These are phyloP conservation scores for Montipora capitata DNA, from an alignment of 92 coral and sea anemone genomes.

Conservation along the genomic window DNA sequence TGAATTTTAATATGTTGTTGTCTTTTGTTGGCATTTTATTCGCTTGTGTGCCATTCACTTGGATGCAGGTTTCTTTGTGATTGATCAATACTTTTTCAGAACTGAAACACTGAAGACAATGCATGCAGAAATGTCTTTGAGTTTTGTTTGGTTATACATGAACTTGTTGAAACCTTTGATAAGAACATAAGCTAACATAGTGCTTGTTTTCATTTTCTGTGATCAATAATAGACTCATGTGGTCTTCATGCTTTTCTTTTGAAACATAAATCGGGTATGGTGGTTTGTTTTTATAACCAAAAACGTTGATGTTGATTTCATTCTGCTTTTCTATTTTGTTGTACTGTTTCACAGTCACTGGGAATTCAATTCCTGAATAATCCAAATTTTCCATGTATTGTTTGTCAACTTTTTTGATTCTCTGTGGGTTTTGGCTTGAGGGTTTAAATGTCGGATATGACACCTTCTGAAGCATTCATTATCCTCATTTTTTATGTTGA, in stretches of 20 bases:
- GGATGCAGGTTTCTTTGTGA: no score
- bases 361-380: conserved; percentile 39
- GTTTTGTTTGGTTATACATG: no score
- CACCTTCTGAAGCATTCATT: conserved; percentile 65
- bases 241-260: conserved; percentile 2
- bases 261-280: conserved; percentile 33
- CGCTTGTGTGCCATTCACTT: no score
- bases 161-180: conserved; percentile 29
- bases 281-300: conserved; percentile 15
- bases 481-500: conserved; percentile 45
- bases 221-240: conserved; percentile 12
- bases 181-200: conserved; percentile 41
- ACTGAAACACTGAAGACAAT: no score
- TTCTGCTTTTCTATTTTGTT: conserved; percentile 34
- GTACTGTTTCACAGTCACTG: conserved; percentile 27
- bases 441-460: conserved; percentile 57
- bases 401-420: background rate
- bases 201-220: conserved; percentile 31
- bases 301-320: conserved; percentile 33
- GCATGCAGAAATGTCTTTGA: no score
- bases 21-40: no score
- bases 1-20: no score
- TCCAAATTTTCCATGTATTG: conserved; percentile 21
- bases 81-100: no score
- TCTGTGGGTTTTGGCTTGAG: conserved; percentile 13